Evolutionary conservation across 2,797 vertebrate species (phyloP).

Genomic region (Loris lydekkerianus): DNA sequence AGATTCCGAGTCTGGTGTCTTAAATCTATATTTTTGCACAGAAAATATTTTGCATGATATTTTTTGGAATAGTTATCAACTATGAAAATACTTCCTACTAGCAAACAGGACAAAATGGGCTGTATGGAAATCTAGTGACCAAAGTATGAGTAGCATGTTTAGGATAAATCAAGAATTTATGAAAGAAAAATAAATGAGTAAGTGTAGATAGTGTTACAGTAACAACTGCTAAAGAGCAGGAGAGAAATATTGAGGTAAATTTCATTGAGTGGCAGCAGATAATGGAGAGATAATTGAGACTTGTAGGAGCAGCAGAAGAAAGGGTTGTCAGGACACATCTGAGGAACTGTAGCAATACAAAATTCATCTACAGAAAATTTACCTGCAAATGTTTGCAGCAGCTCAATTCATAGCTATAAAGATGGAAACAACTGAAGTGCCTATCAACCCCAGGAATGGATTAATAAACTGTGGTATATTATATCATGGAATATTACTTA

Average conservation of each 20-base stretch:
- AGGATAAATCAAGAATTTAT: not conserved
- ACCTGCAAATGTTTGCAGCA: too few species aligned
- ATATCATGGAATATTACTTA: too few species aligned
- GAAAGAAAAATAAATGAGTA: not conserved
- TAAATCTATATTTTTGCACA: not conserved
- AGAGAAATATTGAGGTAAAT: not conserved
- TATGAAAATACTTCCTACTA: not conserved
- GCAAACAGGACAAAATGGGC: not conserved
- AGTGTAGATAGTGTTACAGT: not conserved
- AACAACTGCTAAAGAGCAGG: not conserved
- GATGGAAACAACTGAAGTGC: too few species aligned
- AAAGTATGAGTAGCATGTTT: not conserved
- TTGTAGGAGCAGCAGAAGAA: not conserved
- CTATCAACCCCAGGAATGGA: too few species aligned
- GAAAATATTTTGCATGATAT: not conserved
- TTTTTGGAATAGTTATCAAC: constrained; percentile 24
- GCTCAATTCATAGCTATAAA: too few species aligned
- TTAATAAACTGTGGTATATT: too few species aligned
- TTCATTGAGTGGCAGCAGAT: not conserved
- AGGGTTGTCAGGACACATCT: not conserved
- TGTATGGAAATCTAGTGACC: not conserved
- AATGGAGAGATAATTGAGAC: not conserved
- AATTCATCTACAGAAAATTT: not conserved
- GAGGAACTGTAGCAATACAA: not conserved
- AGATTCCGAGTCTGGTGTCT: not conserved